A percentile compares a stretch with the other conserved stretches of the same genome.
Conservation (phyloP, 2,888 invertebrate genomes). For the Orthosia cruda region DNA sequence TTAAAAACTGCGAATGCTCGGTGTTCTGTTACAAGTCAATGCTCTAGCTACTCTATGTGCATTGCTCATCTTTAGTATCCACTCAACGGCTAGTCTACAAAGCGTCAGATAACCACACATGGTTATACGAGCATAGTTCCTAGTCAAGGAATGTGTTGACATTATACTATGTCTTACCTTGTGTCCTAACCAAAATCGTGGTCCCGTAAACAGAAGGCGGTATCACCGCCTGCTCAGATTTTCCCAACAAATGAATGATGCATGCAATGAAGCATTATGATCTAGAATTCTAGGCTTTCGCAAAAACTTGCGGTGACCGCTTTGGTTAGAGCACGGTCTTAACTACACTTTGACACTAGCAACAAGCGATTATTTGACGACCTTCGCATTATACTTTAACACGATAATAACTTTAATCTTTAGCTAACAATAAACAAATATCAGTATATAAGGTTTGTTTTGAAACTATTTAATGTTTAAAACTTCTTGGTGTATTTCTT, state of each 20-base stretch:
- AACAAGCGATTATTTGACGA: slow-evolving; percentile 9
- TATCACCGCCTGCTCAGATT: too few relatives aligned
- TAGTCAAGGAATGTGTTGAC: slow-evolving; percentile 48
- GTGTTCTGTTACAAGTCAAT: neutral
- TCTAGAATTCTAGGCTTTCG: too few relatives aligned
- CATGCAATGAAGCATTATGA: too few relatives aligned
- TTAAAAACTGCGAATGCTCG: too few relatives aligned
- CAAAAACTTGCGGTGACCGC: too few relatives aligned
- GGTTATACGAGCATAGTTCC: slow-evolving; percentile 12
- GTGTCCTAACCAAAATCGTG: neutral
- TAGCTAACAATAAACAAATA: slow-evolving; percentile 39
- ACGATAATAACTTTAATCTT: slow-evolving; percentile 28
- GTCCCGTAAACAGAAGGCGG: too few relatives aligned
- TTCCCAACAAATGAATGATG: too few relatives aligned
- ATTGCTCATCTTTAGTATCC: neutral
- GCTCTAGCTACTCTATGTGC: too few relatives aligned
- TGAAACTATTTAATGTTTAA: slow-evolving; percentile 40
- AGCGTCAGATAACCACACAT: neutral
- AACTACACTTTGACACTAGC: slow-evolving; percentile 10
- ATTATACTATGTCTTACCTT: neutral
- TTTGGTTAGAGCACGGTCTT: neutral
- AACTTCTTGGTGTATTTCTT: slow-evolving; percentile 16
- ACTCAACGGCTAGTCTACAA: neutral
- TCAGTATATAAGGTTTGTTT: slow-evolving; percentile 42
- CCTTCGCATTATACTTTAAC: slow-evolving; percentile 29